Percentiles rank a stretch among this genome's conserved stretches.
Evolutionary conservation across 2,888 invertebrate species (phyloP).

Genomic region (Lampropteryx suffumata): DNA sequence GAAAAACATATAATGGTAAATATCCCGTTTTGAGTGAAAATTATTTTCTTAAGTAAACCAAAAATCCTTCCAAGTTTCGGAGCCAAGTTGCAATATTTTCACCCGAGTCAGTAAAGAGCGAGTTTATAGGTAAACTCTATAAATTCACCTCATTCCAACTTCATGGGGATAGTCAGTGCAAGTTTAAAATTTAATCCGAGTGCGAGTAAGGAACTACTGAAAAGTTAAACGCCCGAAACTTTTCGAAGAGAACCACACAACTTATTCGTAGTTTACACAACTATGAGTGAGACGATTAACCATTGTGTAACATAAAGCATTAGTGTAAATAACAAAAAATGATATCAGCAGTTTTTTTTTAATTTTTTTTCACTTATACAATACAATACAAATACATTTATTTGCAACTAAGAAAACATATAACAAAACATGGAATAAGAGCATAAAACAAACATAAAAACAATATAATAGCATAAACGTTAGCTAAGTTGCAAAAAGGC

Average conservation of each 20-base stretch:
- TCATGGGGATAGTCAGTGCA: constrained; percentile 66
- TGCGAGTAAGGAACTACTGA: constrained; percentile 64
- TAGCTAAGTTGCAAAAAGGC: too few species aligned
- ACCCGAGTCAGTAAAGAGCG: constrained; percentile 32
- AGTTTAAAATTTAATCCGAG: constrained; percentile 75
- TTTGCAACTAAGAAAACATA: too few species aligned
- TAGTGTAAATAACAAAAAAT: background rate
- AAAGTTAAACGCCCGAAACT: constrained; percentile 69
- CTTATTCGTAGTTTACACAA: constrained; percentile 34
- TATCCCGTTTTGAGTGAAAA: too few species aligned
- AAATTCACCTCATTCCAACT: constrained; percentile 70
- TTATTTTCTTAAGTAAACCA: too few species aligned
- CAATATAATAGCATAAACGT: too few species aligned
- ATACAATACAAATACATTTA: too few species aligned
- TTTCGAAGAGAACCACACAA: constrained; percentile 43
- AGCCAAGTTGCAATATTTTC: constrained; percentile 7
- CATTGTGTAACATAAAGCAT: background rate
- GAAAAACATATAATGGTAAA: too few species aligned
- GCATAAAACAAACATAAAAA: too few species aligned
- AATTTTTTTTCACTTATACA: too few species aligned
- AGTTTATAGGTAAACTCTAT: constrained; percentile 52
- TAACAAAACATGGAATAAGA: too few species aligned
- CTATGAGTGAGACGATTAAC: constrained; percentile 3
- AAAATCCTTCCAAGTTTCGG: background rate
- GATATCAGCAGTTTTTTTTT: too few species aligned